phyloP scores from a whole-genome alignment of 2,113 vertebrate genomes.

The Menidia beryllina region DNA sequence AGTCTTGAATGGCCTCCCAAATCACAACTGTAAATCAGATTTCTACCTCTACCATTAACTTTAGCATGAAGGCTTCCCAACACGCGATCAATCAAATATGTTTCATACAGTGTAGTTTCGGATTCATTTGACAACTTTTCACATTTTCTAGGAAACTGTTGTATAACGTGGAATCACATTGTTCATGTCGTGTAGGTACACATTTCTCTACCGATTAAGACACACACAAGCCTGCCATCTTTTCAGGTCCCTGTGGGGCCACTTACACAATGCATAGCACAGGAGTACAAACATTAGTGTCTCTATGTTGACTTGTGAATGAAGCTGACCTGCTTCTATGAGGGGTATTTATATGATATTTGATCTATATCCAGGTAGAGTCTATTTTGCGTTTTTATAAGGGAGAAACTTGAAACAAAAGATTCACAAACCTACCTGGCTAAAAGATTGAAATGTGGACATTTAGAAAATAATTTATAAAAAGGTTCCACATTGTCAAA shows the following conservation, averaged over 20 bases:
- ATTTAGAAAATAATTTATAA: too few species aligned
- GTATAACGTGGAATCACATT: background rate
- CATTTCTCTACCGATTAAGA: background rate
- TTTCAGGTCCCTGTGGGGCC: conserved; percentile 53
- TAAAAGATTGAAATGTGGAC: too few species aligned
- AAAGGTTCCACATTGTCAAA: conserved; percentile 46
- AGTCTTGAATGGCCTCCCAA: background rate
- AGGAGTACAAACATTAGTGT: conserved; percentile 4
- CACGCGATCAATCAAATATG: background rate
- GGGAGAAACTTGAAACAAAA: background rate
- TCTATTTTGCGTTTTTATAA: background rate
- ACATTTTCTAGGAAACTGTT: background rate
- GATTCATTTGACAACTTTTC: conserved; percentile 11
- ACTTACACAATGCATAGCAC: conserved; percentile 39
- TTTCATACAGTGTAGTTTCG: background rate
- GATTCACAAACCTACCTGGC: background rate
- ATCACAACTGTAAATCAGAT: conserved; percentile 2
- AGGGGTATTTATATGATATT: background rate
- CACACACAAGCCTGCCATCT: conserved; percentile 14
- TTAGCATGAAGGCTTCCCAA: conserved; percentile 13
- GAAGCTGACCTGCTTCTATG: conserved; percentile 16
- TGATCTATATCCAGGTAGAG: conserved; percentile 16
- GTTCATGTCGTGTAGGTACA: background rate
- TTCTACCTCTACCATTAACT: conserved; percentile 15
- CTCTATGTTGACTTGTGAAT: conserved; percentile 21